Base-by-base conservation (phyloP, 2,113 vertebrate species). In the Channa argus region DNA sequence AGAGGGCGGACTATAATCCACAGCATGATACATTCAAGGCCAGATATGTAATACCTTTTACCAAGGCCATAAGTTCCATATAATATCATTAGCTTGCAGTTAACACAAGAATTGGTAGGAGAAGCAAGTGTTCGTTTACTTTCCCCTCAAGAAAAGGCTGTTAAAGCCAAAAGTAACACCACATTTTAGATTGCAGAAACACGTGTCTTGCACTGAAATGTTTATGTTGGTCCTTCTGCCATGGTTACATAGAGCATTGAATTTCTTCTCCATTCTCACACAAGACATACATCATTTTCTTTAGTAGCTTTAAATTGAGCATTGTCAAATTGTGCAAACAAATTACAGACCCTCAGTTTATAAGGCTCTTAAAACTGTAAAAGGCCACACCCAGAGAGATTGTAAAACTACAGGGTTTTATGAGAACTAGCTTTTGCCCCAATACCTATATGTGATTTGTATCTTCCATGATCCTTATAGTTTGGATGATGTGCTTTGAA, bases 41-140 rank as follows among this genome's bases (percentile, higher is more conserved):
- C 86, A 93, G 94, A 94, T 92, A 93, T 93, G 92, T 95, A 95
- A 96, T 94, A 94, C 89, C 90, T 95, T 94, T 92, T 91, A 93
- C 88, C 88, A 89, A 95, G 93, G 93, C 92, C 92, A 94, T 90
- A 92, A 91, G 94, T 94, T 91, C 91, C 91, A 89, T 93, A 90
- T 90, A 94, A 96, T 93, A 93, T 91, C 84, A 93, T 94, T 94
- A 93, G n/a, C 75, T 83, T 81, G 89, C 76, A 92, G 90, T 89
- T 89, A 94, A 87, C 92, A 89, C 84, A 71, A 82, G 76, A 86
- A 95, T 91, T 91, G 88, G 83, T 87, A 75, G 86, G 91, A 92
- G 80, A 90, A 90, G 81, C 82, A 83, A 82, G 84, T 90, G 84
- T 86, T 82, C 65, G 58, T 80, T 85, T 88, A 77, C 83, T 83